Conservation (phyloP, 2,888 invertebrate species). For the Lasioglossum malachurum region DNA sequence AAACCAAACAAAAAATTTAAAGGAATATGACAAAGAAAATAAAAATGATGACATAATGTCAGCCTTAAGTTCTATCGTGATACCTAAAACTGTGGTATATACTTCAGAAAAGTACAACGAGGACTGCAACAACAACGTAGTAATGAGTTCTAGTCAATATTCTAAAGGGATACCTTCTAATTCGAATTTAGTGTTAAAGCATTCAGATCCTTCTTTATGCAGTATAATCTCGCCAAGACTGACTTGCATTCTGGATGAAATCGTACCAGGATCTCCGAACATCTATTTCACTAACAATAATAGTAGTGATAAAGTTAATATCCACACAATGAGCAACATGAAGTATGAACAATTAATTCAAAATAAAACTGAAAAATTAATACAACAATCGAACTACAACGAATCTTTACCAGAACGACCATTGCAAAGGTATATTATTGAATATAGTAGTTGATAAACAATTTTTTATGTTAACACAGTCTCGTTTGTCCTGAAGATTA, state of each 20-base stretch:
- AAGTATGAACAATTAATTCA: constrained; percentile 1
- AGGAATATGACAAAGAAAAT: constrained; percentile 7
- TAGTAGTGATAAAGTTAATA: constrained; percentile 4
- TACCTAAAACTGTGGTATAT: constrained; percentile 9
- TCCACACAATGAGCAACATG: not conserved
- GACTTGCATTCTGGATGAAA: constrained; percentile 63
- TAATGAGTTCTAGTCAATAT: not conserved
- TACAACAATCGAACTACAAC: not conserved
- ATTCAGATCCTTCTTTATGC: not conserved
- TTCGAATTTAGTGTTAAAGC: constrained; percentile 33
- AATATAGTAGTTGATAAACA: not conserved
- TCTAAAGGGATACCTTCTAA: constrained; percentile 1
- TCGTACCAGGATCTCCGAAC: constrained; percentile 74
- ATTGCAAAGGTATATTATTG: constrained; percentile 40
- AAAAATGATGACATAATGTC: not conserved
- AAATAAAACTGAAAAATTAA: not conserved
- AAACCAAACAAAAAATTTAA: not conserved
- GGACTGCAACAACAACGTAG: not conserved
- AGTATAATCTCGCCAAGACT: constrained; percentile 76
- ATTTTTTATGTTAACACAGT: not conserved
- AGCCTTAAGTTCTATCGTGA: not conserved
- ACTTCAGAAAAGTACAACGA: not conserved
- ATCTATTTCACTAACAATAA: constrained; percentile 58
- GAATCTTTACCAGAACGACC: not conserved
- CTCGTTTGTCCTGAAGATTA: constrained; percentile 27